A percentile compares a stretch with the other conserved stretches of the same genome.
Conservation (phyloP, 2,888 invertebrate species). For the Nephrotoma flavescens region DNA sequence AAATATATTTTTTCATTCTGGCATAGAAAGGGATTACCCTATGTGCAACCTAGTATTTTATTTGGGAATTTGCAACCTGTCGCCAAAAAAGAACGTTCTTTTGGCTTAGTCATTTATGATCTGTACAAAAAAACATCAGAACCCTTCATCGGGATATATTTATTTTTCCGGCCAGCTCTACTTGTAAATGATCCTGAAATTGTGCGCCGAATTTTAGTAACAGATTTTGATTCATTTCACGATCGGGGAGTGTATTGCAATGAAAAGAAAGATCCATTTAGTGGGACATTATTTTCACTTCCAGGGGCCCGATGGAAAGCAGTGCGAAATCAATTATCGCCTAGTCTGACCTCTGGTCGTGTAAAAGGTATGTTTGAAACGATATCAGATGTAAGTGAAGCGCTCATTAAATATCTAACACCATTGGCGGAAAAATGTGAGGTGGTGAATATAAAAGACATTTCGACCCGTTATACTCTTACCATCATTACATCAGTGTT, state of each 20-base stretch:
- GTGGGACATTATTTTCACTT: conserved; percentile 43
- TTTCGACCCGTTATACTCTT: conserved; percentile 22
- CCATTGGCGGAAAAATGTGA: conserved; percentile 20
- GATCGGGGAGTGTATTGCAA: conserved; percentile 48
- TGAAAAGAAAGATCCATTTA: conserved; percentile 42
- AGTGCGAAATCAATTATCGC: conserved; percentile 44
- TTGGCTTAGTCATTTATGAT: conserved; percentile 45
- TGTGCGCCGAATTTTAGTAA: conserved; percentile 42
- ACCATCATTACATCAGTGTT: conserved; percentile 33
- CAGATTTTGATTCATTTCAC: conserved; percentile 47
- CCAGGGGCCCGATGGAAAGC: conserved; percentile 45
- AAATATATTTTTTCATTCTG: conserved; percentile 32
- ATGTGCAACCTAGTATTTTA: conserved; percentile 39
- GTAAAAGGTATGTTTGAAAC: conserved; percentile 48
- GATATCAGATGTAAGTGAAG: conserved; percentile 39
- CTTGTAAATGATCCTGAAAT: conserved; percentile 47
- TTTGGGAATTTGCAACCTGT: conserved; percentile 46
- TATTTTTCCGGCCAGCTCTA: conserved; percentile 42
- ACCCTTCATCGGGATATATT: conserved; percentile 42
- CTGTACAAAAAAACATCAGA: conserved; percentile 33
- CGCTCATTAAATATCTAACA: conserved; percentile 34
- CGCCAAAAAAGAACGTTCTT: conserved; percentile 37
- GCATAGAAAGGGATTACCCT: conserved; percentile 39
- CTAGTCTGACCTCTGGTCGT: conserved; percentile 51
- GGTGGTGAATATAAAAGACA: conserved; percentile 33